Evolutionary conservation across 2,797 vertebrate species (phyloP).

Genomic region (Pipistrellus nathusii): DNA sequence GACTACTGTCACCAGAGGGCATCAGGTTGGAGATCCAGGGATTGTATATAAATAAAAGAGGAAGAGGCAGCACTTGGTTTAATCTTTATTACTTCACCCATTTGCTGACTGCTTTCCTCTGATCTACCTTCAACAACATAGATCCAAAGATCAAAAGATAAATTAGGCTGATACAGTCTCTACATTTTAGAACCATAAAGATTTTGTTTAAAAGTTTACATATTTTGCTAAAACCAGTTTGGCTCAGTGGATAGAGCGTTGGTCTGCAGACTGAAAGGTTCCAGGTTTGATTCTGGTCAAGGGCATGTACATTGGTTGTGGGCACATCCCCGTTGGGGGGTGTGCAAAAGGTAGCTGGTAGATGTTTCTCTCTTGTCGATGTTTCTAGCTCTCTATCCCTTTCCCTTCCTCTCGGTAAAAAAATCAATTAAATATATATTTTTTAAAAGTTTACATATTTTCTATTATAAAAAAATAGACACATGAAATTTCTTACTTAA

Average conservation of each 20-base stretch:
- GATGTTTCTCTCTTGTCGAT: too few species aligned
- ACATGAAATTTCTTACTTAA: background rate
- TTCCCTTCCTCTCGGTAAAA: too few species aligned
- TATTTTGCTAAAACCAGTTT: background rate
- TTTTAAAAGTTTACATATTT: background rate
- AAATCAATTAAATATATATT: too few species aligned
- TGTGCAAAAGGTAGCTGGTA: too few species aligned
- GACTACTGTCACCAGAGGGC: background rate
- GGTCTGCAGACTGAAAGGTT: too few species aligned
- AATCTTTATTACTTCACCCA: background rate
- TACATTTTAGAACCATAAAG: conserved; percentile 12
- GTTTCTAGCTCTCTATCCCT: too few species aligned
- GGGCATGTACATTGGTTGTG: too few species aligned
- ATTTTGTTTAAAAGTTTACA: background rate
- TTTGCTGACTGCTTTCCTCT: background rate
- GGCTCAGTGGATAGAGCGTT: too few species aligned
- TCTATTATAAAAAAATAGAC: background rate
- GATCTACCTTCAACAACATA: background rate
- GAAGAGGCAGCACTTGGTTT: background rate
- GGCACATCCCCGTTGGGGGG: too few species aligned
- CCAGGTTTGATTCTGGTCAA: too few species aligned
- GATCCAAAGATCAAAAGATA: conserved; percentile 18
- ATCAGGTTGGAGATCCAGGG: background rate
- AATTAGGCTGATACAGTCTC: background rate
- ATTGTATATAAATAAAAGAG: background rate